Evolutionary conservation across 2,888 invertebrate species (phyloP).

Genomic region (Tridacna gigas): DNA sequence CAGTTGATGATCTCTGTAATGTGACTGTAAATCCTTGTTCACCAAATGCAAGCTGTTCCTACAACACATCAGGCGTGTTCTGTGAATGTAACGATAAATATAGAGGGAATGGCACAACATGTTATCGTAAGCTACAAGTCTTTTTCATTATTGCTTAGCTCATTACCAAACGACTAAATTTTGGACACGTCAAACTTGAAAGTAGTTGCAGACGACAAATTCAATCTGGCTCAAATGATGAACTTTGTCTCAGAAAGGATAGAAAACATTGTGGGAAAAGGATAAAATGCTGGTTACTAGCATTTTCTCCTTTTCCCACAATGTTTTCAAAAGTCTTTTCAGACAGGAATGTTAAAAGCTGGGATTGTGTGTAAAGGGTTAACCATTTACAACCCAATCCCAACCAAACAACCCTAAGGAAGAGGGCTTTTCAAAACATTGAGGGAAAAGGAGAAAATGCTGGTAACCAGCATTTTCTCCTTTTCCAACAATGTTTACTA

Average conservation of each 20-base stretch:
- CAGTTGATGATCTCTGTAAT: slow-evolving; percentile 16
- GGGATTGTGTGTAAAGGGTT: too few relatives aligned
- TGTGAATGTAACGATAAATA: neutral
- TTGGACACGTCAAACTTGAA: too few relatives aligned
- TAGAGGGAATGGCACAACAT: slow-evolving; percentile 13
- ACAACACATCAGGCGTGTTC: neutral
- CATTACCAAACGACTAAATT: neutral
- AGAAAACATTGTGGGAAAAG: neutral
- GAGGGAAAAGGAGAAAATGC: too few relatives aligned
- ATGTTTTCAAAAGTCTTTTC: neutral
- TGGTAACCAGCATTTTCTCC: too few relatives aligned
- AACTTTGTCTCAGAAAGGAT: neutral
- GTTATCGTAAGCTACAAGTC: slow-evolving; percentile 4
- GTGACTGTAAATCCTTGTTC: neutral
- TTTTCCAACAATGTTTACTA: too few relatives aligned
- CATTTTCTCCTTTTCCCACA: neutral
- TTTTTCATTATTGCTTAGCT: neutral
- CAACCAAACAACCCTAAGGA: too few relatives aligned
- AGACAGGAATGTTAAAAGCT: too few relatives aligned
- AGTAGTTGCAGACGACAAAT: neutral
- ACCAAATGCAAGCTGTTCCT: slow-evolving; percentile 1
- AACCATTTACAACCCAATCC: too few relatives aligned
- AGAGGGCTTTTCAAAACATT: too few relatives aligned
- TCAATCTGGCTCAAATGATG: neutral
- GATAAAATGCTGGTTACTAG: neutral